These are phyloP conservation scores for Ochropleura leucogaster DNA, from an alignment of 2,888 invertebrate species.

Conservation along the genomic window DNA sequence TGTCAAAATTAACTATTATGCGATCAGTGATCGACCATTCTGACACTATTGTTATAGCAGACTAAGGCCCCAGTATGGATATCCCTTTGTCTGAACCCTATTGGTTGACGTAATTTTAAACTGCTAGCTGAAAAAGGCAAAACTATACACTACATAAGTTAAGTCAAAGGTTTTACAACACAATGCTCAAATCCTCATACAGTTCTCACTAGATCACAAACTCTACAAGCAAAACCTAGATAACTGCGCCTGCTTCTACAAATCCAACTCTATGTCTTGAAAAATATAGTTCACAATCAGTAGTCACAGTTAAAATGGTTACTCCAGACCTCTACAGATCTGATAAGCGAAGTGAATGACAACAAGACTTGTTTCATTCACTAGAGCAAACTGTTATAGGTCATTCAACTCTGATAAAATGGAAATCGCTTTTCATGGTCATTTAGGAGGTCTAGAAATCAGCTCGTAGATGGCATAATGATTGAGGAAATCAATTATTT, in stretches of 20 bases:
- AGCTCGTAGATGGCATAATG: background rate
- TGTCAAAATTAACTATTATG: too few species aligned
- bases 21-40: too few species aligned
- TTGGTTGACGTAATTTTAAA: background rate
- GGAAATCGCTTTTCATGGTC: conserved; percentile 48
- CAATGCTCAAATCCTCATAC: conserved; percentile 36
- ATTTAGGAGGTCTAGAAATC: conserved; percentile 30
- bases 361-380: conserved; percentile 49
- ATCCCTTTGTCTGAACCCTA: background rate
- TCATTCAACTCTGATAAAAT: conserved; percentile 53
- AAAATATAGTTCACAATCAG: background rate
- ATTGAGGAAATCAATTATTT: conserved; percentile 16
- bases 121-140: background rate
- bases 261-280: background rate
- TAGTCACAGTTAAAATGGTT: background rate
- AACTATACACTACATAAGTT: background rate
- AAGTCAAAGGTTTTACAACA: conserved; percentile 12
- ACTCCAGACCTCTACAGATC: conserved; percentile 19
- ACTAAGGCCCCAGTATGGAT: too few species aligned
- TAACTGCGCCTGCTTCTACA: background rate
- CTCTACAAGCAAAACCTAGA: conserved; percentile 9
- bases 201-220: conserved; percentile 39
- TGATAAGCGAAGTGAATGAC: conserved; percentile 45
- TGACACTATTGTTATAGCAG: too few species aligned
- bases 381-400: conserved; percentile 27